These are phyloP conservation scores for Triops cancriformis DNA, from an alignment of 1,140 invertebrate species.

Conservation along the genomic window DNA sequence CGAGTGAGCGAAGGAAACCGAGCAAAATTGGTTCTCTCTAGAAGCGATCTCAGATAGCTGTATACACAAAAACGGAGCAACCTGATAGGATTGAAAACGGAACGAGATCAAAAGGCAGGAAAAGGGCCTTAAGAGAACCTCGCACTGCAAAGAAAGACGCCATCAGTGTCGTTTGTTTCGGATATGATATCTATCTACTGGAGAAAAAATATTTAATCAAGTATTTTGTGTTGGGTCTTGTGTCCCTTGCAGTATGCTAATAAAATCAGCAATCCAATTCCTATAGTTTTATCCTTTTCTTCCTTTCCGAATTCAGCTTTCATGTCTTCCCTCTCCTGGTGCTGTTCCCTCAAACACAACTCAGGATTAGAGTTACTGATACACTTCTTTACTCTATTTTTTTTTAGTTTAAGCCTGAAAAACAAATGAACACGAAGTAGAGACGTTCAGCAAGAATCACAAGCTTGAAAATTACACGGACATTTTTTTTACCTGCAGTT, in stretches of 20 bases:
- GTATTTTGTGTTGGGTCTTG: background rate
- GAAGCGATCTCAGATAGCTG: background rate
- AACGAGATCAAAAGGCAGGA: background rate
- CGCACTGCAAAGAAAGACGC: background rate
- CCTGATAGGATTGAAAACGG: background rate
- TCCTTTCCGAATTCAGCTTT: background rate
- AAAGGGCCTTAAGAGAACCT: background rate
- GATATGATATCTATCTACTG: background rate
- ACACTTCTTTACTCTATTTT: background rate
- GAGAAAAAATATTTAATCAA: background rate
- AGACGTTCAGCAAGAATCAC: no score
- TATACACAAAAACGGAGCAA: conserved; percentile 4
- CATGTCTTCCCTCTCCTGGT: background rate
- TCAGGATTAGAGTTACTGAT: background rate
- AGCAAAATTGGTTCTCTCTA: background rate
- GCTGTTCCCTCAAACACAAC: background rate
- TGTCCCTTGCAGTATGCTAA: background rate
- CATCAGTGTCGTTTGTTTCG: conserved; percentile 1
- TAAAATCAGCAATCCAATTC: conserved; percentile 1
- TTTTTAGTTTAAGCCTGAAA: background rate
- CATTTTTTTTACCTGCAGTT: conserved; percentile 55
- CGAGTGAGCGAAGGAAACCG: conserved; percentile 4
- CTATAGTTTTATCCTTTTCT: background rate
- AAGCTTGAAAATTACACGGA: background rate
- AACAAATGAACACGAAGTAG: background rate